Conservation (phyloP, 2,797 vertebrate genomes). For the Oreochromis grahami region DNA sequence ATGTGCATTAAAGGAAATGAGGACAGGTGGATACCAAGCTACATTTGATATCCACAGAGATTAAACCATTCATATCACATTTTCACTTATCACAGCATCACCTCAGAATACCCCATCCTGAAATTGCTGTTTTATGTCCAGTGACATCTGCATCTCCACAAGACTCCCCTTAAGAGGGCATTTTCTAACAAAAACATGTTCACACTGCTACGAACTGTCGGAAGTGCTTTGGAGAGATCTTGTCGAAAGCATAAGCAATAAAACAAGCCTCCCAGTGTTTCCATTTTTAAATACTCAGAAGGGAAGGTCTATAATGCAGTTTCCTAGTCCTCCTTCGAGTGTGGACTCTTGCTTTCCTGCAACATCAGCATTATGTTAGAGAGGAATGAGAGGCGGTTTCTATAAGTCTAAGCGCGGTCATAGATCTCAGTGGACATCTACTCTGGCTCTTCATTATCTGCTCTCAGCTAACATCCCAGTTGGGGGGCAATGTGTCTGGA, state of each 20-base stretch:
- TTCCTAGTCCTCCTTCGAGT: conserved; percentile 49
- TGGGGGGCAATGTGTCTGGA: conserved; percentile 32
- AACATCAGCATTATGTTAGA: conserved; percentile 40
- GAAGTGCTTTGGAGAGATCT: conserved; percentile 44
- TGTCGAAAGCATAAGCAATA: conserved; percentile 26
- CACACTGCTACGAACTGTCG: conserved; percentile 27
- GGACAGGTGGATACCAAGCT: not conserved
- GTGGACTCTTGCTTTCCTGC: conserved; percentile 55
- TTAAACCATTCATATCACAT: conserved; percentile 22
- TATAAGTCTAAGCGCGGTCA: conserved; percentile 25
- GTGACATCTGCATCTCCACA: conserved; percentile 20
- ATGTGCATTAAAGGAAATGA: not conserved
- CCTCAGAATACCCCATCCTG: conserved; percentile 6
- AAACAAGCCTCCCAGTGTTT: conserved; percentile 52
- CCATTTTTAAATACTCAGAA: conserved; percentile 68
- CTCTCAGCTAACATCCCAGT: conserved; percentile 27
- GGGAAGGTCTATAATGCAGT: conserved; percentile 62
- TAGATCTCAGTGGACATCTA: conserved; percentile 55
- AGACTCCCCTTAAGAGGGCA: conserved; percentile 8
- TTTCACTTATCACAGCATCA: conserved; percentile 14
- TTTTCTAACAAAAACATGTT: conserved; percentile 45
- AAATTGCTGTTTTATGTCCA: conserved; percentile 39
- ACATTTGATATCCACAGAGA: conserved; percentile 7
- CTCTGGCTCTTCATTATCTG: conserved; percentile 52
- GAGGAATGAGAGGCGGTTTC: not conserved